Percentiles rank a stretch among this genome's conserved stretches.
phyloP scores from a whole-genome alignment of 1,140 invertebrate genomes.

The Polypedilum vanderplanki region DNA sequence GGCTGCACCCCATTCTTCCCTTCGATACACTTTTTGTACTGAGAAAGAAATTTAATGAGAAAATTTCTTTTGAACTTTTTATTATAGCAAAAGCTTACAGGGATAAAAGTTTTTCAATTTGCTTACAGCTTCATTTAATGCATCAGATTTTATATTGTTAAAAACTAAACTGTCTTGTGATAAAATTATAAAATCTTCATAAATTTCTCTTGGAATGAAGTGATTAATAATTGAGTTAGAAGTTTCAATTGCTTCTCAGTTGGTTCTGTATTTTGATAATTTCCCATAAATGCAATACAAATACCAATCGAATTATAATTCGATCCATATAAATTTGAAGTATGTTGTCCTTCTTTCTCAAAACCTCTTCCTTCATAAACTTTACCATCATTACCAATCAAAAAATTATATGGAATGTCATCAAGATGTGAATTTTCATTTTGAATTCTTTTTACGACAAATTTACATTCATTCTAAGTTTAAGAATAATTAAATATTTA shows the following conservation, averaged over 20 bases:
- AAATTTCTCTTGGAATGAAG: no score
- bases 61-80: no score
- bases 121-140: background rate
- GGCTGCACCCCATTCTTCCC: background rate
- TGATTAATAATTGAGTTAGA: background rate
- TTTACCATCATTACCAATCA: constrained; percentile 58
- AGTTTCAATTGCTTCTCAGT: constrained; percentile 15
- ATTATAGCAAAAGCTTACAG: background rate
- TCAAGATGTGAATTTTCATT: constrained; percentile 43
- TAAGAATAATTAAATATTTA: background rate
- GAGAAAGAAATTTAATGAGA: background rate
- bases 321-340: constrained; percentile 49
- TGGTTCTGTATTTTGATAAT: constrained; percentile 37
- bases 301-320: constrained; percentile 54
- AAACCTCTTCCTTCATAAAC: constrained; percentile 55
- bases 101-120: background rate
- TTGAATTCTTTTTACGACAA: constrained; percentile 47
- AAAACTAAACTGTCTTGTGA: background rate
- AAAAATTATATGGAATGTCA: constrained; percentile 57
- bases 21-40: background rate
- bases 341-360: constrained; percentile 41
- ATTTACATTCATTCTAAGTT: constrained; percentile 38
- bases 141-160: background rate
- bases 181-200: background rate
- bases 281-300: constrained; percentile 52